Percentiles rank a stretch among this genome's conserved stretches.
phyloP scores from a whole-genome alignment of 2,797 vertebrate genomes.

The Eutrigla gurnardus region DNA sequence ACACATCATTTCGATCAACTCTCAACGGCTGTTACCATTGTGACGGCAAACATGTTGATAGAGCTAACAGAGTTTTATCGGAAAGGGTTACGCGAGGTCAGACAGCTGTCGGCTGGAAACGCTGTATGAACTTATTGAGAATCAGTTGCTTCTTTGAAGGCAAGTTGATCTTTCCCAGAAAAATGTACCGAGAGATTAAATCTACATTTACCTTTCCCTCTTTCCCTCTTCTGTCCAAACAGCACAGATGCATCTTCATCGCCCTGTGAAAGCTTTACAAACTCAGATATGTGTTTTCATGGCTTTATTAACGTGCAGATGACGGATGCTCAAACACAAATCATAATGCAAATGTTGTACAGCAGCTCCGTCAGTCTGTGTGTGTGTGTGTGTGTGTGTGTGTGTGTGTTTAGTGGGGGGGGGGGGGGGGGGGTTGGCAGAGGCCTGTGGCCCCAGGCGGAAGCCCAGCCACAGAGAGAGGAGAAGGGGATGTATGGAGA shows the following conservation, averaged over 20 bases:
- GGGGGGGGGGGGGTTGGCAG: conserved; percentile 45
- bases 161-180: not conserved
- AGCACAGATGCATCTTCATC: not conserved
- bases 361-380: conserved; percentile 9
- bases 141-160: not conserved
- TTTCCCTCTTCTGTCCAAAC: not conserved
- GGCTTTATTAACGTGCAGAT: not conserved
- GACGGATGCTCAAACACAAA: not conserved
- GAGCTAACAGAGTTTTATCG: no score
- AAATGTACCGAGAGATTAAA: not conserved
- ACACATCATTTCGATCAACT: no score
- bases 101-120: no score
- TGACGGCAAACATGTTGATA: no score
- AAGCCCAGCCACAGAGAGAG: conserved; percentile 54
- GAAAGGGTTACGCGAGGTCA: no score
- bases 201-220: not conserved
- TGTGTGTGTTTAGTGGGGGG: conserved; percentile 10
- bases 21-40: no score
- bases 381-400: conserved; percentile 24
- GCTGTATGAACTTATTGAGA: no score
- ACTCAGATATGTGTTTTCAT: not conserved
- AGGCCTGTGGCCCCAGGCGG: conserved; percentile 50
- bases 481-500: conserved; percentile 58
- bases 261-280: not conserved
- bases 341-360: conserved; percentile 14